These are phyloP conservation scores for Cebidichthys violaceus DNA, from an alignment of 2,113 vertebrate genomes.

Conservation along the genomic window DNA sequence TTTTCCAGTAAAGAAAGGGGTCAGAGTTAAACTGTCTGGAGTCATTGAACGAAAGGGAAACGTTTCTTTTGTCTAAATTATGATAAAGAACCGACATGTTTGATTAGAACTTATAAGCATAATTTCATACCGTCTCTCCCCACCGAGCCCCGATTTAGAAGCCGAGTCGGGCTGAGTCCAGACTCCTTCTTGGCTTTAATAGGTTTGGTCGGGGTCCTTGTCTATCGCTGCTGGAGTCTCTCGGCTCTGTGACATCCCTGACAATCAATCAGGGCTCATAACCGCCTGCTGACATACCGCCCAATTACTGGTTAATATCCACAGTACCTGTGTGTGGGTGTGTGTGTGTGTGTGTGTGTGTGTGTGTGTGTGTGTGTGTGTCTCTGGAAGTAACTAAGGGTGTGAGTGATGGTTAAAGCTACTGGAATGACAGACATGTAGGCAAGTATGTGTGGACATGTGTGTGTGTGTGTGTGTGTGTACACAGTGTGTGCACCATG, in stretches of 20 bases:
- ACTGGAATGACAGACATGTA: constrained; percentile 57
- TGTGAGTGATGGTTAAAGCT: constrained; percentile 55
- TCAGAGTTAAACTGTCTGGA: no score
- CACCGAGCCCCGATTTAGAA: not conserved
- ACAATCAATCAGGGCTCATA: constrained; percentile 62
- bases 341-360: constrained; percentile 18
- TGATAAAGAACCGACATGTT: no score
- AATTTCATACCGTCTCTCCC: no score
- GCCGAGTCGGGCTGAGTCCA: not conserved
- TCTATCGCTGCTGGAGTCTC: not conserved
- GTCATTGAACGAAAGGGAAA: no score
- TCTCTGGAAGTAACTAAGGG: constrained; percentile 16
- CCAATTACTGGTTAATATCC: constrained; percentile 62
- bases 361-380: no score
- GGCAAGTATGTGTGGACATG: constrained; percentile 26
- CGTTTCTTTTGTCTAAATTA: no score
- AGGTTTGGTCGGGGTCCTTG: not conserved
- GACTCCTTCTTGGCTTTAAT: not conserved
- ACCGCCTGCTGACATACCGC: constrained; percentile 41
- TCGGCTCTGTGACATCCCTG: constrained; percentile 45
- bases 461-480: constrained; percentile 21
- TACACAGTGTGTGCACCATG: constrained; percentile 32
- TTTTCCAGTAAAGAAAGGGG: no score
- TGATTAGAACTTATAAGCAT: no score
- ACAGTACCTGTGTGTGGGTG: not conserved